Evolutionary conservation across 2,113 vertebrate genomes (phyloP), one percentile per base, ranked within the genome.

Genomic region (Scytalopus superciliaris): DNA sequence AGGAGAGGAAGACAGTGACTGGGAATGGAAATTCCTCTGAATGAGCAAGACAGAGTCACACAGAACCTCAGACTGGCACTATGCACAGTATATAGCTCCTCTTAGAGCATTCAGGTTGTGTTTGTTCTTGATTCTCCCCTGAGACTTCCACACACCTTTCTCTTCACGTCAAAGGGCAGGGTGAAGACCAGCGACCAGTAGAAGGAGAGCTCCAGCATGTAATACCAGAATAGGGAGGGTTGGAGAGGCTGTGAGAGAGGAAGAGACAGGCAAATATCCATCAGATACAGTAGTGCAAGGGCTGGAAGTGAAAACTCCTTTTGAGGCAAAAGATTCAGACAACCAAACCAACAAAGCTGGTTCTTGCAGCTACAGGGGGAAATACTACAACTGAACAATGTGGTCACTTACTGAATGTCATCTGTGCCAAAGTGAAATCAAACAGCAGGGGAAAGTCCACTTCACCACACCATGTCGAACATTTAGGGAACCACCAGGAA

Each of bases 121-220:
- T 57, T 45, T 35, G 49, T 14, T 21, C 44, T 30, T 50, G 25
- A 14, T 42, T 84, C 40, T 56, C 45, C 40, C 37, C 35, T 6
- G 15, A 68, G 49, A 33, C 40, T 80, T 63, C 33, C 39, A 95
- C 98, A 98, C 95, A 99, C 99, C 98, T 99, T 99, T 82, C 99
- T 98, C 91, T 98, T 99, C 95, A 99, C 93, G 3, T 99, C 99
- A 22, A 99, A 99, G 49, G 99, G 98, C 87, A 99, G 93, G 3
- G 98, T 98, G 59, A 99, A 96, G 22, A 99, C 97, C 96, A 99
- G 97, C 0, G 99, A 99, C 94, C 98, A 85, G 97, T 99, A 99
- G 98, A 99, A 99, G 55, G 98, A 97, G 96, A 99, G 94, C 90
- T 99, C 99, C 92, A 99, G 44, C 78, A 99, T 95, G 97, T 99